Percentiles rank a stretch among this genome's conserved stretches.
Evolutionary conservation across 2,797 vertebrate species (phyloP).

Genomic region (Gephyroberyx darwinii): DNA sequence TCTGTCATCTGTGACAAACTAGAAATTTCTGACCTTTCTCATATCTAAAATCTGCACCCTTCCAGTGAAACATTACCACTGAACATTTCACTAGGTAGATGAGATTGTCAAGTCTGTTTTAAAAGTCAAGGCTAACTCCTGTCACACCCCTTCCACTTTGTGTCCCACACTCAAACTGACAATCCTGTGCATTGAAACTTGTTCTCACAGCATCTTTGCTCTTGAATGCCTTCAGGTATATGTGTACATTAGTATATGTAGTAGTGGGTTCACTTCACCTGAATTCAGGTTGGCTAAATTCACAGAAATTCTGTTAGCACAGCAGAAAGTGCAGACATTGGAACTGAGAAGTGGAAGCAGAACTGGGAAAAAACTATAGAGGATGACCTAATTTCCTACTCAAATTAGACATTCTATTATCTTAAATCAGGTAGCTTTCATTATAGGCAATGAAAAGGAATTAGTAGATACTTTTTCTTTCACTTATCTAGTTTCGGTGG

Average conservation of each 20-base stretch:
- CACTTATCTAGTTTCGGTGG: constrained; percentile 33
- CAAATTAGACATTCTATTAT: constrained; percentile 33
- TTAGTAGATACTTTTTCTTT: constrained; percentile 25
- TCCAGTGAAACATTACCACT: background rate
- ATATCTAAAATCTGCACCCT: constrained; percentile 16
- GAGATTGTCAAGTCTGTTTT: too few species aligned
- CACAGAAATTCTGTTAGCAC: background rate
- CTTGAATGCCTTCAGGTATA: background rate
- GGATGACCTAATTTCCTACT: constrained; percentile 16
- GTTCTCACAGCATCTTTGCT: background rate
- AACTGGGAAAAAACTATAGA: constrained; percentile 37
- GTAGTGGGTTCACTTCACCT: background rate
- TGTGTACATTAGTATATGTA: background rate
- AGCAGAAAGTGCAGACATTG: background rate
- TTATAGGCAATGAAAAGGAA: constrained; percentile 4
- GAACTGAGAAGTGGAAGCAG: constrained; percentile 41
- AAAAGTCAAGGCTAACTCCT: too few species aligned
- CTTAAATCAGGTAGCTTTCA: constrained; percentile 28
- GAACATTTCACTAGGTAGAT: background rate
- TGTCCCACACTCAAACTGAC: background rate
- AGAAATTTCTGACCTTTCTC: constrained; percentile 47
- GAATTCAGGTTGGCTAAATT: background rate
- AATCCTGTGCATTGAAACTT: background rate
- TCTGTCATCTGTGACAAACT: background rate
- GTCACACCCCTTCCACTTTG: background rate